Evolutionary conservation across 2,888 invertebrate genomes (phyloP).

Genomic region (Polymixis flavicincta): DNA sequence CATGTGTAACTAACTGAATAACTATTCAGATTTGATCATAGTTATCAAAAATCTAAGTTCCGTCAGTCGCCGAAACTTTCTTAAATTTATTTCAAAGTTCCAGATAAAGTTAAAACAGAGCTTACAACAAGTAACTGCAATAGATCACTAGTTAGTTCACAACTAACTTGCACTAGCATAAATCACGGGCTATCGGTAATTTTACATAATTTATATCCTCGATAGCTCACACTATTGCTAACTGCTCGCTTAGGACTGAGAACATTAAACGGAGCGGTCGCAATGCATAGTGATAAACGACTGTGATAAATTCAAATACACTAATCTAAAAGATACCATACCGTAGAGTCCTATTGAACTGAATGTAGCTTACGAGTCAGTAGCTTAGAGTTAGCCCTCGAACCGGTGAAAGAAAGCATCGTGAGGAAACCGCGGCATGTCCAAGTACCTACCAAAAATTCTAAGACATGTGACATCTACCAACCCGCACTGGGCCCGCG

Average conservation of each 20-base stretch:
- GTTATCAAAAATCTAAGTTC: not conserved
- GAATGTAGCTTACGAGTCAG: no score
- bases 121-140: not conserved
- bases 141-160: constrained; percentile 24
- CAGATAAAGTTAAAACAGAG: constrained; percentile 5
- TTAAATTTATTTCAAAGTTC: not conserved
- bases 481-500: not conserved
- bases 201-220: constrained; percentile 25
- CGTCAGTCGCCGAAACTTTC: not conserved
- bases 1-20: not conserved
- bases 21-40: not conserved
- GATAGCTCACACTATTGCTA: constrained; percentile 24
- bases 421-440: not conserved
- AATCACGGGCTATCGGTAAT: constrained; percentile 41
- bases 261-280: not conserved
- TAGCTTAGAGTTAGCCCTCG: no score
- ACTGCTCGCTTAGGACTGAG: constrained; percentile 12
- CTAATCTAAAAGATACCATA: not conserved
- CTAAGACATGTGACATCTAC: not conserved
- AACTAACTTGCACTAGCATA: constrained; percentile 38
- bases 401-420: not conserved
- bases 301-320: not conserved
- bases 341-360: not conserved
- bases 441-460: not conserved
- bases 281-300: not conserved